Conservation (phyloP, 2,797 vertebrate genomes). For the Notolepis coatsorum region DNA sequence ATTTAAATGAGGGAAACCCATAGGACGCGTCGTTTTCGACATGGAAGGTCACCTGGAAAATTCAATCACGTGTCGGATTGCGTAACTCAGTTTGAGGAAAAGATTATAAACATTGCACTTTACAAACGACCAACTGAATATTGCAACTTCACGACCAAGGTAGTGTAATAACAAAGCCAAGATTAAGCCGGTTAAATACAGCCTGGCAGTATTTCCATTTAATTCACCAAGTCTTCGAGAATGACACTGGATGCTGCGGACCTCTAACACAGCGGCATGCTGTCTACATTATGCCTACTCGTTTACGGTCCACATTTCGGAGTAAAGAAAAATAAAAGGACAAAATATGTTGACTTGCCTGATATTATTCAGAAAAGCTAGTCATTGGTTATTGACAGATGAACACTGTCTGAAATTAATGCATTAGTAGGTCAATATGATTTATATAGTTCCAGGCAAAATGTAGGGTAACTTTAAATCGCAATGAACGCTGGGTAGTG, state of each 20-base stretch:
- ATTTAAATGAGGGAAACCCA: too few relatives aligned
- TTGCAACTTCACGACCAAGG: too few relatives aligned
- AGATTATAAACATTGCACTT: too few relatives aligned
- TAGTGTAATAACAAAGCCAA: too few relatives aligned
- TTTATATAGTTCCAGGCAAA: slow-evolving; percentile 25
- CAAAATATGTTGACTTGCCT: background rate
- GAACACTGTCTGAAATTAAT: too few relatives aligned
- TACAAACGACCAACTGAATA: too few relatives aligned
- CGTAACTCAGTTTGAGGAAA: too few relatives aligned
- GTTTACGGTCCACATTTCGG: background rate
- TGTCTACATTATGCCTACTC: slow-evolving; percentile 37
- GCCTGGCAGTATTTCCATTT: slow-evolving; percentile 82
- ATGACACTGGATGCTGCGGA: slow-evolving; percentile 82
- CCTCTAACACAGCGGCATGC: slow-evolving; percentile 54
- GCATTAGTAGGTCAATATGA: fast-evolving
- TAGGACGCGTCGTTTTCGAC: too few relatives aligned
- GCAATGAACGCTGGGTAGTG: slow-evolving; percentile 58
- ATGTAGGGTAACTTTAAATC: background rate
- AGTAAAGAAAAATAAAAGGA: fast-evolving
- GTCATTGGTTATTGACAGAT: too few relatives aligned
- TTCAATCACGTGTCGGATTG: too few relatives aligned
- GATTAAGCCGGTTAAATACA: slow-evolving; percentile 67
- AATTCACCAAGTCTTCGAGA: slow-evolving; percentile 87
- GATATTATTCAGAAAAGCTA: fast-evolving
- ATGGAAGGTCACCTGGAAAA: too few relatives aligned